Evolutionary conservation across 1,140 invertebrate genomes (phyloP).

Genomic region (Vollenhovia emeryi): DNA sequence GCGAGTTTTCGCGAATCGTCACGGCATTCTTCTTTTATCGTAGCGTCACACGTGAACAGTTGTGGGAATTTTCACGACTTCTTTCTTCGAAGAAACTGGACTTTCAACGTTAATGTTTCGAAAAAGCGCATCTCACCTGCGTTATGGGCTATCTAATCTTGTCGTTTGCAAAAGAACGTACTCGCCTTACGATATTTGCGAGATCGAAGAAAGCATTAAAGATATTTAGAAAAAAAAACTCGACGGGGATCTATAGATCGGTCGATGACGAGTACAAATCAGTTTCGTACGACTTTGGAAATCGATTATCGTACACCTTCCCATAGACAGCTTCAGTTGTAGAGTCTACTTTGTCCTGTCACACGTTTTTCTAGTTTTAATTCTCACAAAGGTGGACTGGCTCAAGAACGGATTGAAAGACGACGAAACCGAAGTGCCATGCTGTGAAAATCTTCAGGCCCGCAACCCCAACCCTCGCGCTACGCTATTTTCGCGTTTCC

Average conservation of each 20-base stretch:
- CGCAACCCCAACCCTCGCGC: neutral
- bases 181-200: slow-evolving; percentile 6
- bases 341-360: slow-evolving; percentile 28
- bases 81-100: neutral
- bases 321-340: neutral
- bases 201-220: slow-evolving; percentile 6
- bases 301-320: slow-evolving; percentile 22
- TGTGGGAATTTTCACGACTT: neutral
- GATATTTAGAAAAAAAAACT: neutral
- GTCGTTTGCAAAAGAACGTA: neutral
- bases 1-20: neutral
- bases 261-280: slow-evolving; percentile 16
- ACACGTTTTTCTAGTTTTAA: slow-evolving; percentile 75
- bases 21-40: neutral
- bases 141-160: neutral
- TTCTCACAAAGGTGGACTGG: slow-evolving; percentile 84
- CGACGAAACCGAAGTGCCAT: slow-evolving; percentile 77
- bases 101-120: neutral
- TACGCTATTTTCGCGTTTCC: neutral
- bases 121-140: neutral
- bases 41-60: neutral
- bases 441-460: slow-evolving; percentile 79
- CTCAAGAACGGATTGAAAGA: slow-evolving; percentile 56
- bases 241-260: slow-evolving; percentile 1
- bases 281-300: slow-evolving; percentile 11